Evolutionary conservation across 37 sponge, comb jelly and placozoan species (phyloP), one percentile per base, ranked within the genome.

Genomic region (Diacarnus erythraeanus): DNA sequence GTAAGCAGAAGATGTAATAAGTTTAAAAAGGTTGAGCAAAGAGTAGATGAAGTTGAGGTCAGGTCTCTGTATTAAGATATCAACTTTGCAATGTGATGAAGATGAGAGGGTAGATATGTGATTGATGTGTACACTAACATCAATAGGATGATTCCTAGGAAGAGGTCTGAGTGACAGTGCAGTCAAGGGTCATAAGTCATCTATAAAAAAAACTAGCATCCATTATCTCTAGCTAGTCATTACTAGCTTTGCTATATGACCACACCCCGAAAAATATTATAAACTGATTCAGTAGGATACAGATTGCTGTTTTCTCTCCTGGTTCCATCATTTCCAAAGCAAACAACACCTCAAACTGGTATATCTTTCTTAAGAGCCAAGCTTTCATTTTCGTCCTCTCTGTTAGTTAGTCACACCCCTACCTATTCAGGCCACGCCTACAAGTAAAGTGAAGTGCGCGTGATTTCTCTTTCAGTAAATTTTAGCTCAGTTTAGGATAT

Each of bases 81-180:
- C n/a, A 80, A 38, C 22, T 44, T 33, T 38, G 72, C 71, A 0
- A 88, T 38, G 23, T 78, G 77, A 17, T 25, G 0, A 59, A 78
- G 17, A 66, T 88, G 82, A 4, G 75, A 21, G 17, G 89, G 89
- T 0, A 89, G 77, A 41, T 89, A 89, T 10, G 69, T 79, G 9
- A 74, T 30, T 22, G 69, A 47, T 4, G 89, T 84, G 64, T 89
- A 89, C 64, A 80, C 30, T 22, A 72, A 34, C 89, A 84, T 84
- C 26, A 78, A 42, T 40, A 89, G 63, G 38, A 89, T 51, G 2
- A 72, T 27, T 1, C 73, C 43, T 26, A 79, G 35, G 27, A 89
- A n/a, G 6, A 26, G 27, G 59, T 77, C 89, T 89, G 80, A 25
- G 9, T 5, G n/a, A 26, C 39, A 68, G 69, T n/a, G n/a, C n/a